Evolutionary conservation across 1,140 invertebrate species (phyloP), one percentile per base, ranked within the genome.

Genomic region (Elymnias hypermnestra): DNA sequence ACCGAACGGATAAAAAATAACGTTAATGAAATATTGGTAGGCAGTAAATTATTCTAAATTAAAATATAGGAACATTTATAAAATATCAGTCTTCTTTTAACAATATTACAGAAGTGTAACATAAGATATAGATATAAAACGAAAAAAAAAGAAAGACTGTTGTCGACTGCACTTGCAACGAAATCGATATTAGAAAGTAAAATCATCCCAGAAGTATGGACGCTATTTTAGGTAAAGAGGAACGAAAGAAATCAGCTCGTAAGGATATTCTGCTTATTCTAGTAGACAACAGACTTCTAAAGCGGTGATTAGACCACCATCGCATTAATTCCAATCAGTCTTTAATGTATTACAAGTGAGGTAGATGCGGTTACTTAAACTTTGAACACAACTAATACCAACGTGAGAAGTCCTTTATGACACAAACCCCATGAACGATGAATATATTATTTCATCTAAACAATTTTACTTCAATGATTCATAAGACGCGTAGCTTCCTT

Each of bases 41-140:
- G 68, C 66, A 75, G 72, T 76, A 81, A 83, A 82, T 79, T 82
- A 83, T 79, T 77, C 76, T 85, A 85, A 85, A 83, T 76, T 79
- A 83, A 79, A 85, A 83, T 82, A 85, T 85, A 85, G 82, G 82
- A 85, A 85, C 82, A 83, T 79, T 71, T 78, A 82, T 77, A 83
- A 83, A 78, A 78, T 73, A 76, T 85, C 82, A 85, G 82, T 85
- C 82, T 85, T 81, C 68, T 59, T 70, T 77, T 63, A 77, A 76
- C 65, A 82, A 73, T 72, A 72, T 78, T 79, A 77, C 68, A 75
- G 69, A 73, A 75, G 62, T 67, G 55, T 82, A 85, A 79, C 75
- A 56, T 73, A 84, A 82, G 62, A 68, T 71, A 73, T 73, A 69
- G 44, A 65, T 58, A 61, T 63, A 66, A 57, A 60, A 66, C 63